A percentile compares a stretch with the other conserved stretches of the same genome.
phyloP scores from a whole-genome alignment of 2,113 vertebrate genomes.

The Carettochelys insculpta region DNA sequence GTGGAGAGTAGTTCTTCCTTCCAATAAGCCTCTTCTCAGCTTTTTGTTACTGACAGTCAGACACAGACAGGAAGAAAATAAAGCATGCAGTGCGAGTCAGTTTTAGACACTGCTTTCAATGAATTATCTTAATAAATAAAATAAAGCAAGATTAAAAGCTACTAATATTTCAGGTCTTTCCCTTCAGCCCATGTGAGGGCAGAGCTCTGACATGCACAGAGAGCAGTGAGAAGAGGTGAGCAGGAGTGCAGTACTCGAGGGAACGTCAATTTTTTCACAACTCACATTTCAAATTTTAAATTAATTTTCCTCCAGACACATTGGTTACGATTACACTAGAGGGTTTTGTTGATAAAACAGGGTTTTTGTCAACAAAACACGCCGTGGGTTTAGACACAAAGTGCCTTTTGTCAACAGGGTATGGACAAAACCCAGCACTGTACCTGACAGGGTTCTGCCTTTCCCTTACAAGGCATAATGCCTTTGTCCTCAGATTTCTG shows the following conservation, averaged over 20 bases:
- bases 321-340: no score
- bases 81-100: background rate
- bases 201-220: background rate
- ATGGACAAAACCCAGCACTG: no score
- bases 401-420: no score
- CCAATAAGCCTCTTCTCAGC: background rate
- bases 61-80: background rate
- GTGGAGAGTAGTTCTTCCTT: background rate
- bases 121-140: background rate
- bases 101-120: background rate
- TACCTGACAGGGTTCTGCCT: no score
- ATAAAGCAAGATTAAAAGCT: background rate
- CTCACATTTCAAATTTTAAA: background rate
- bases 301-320: background rate
- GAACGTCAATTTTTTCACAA: background rate
- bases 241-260: background rate
- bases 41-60: background rate
- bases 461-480: no score
- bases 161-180: background rate
- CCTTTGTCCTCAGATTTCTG: no score
- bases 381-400: no score
- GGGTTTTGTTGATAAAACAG: no score
- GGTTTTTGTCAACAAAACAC: no score
- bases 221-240: rapidly evolving
- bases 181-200: background rate